Conservation (phyloP, 2,888 invertebrate species). For the Eulithis prunata region DNA sequence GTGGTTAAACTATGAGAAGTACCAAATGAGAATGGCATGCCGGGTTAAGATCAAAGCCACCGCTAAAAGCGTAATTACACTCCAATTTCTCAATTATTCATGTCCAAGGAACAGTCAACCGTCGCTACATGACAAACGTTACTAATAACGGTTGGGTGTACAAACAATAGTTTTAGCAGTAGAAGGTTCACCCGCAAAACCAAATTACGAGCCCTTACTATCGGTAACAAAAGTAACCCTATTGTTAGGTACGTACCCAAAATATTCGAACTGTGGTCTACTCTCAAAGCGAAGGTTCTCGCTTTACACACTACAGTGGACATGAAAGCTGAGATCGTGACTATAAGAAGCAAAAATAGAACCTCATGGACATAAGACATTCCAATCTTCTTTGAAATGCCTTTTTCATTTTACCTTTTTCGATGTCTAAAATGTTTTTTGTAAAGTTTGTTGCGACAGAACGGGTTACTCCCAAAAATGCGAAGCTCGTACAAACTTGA, state of each 20-base stretch:
- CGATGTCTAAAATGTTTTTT: not conserved
- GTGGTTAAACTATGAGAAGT: too few relatives aligned
- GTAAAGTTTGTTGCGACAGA: too few relatives aligned
- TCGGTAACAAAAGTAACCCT: constrained; percentile 61
- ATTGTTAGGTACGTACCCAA: constrained; percentile 38
- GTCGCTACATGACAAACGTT: constrained; percentile 56
- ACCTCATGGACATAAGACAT: too few relatives aligned
- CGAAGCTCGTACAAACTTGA: too few relatives aligned
- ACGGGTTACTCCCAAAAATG: too few relatives aligned
- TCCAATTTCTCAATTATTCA: constrained; percentile 24
- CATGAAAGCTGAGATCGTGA: too few relatives aligned
- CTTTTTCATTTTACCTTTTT: too few relatives aligned
- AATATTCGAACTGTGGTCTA: constrained; percentile 34
- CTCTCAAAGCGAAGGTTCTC: constrained; percentile 13
- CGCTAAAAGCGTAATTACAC: not conserved
- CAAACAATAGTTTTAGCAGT: constrained; percentile 63
- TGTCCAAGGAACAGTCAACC: constrained; percentile 22
- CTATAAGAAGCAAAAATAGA: too few relatives aligned
- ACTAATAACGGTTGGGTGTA: constrained; percentile 63
- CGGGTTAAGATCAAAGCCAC: constrained; percentile 2
- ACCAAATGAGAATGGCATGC: not conserved
- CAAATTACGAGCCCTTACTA: constrained; percentile 61
- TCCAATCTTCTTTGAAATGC: too few relatives aligned
- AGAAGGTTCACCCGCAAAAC: constrained; percentile 64
- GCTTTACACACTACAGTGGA: not conserved